phyloP scores from a whole-genome alignment of 1,140 invertebrate species.

The honey bee (Apis mellifera) region DNA sequence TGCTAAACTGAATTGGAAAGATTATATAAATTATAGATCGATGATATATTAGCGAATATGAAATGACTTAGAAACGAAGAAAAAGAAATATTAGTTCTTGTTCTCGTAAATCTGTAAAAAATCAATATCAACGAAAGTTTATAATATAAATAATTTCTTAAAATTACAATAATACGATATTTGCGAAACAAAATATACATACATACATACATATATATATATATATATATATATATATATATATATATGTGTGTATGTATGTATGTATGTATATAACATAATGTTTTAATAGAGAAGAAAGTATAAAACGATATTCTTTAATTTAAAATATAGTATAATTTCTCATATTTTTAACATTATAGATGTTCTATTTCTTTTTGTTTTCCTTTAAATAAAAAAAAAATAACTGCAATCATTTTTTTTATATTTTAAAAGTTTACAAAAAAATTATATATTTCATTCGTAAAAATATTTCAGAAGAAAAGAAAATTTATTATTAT shows the following conservation, averaged over 20 bases:
- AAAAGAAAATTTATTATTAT: background rate
- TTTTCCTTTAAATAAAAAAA: too few species aligned
- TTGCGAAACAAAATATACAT: background rate
- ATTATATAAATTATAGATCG: slow-evolving; percentile 52
- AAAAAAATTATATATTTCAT: too few species aligned
- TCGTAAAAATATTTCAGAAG: background rate
- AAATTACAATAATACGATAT: background rate
- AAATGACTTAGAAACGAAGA: slow-evolving; percentile 31
- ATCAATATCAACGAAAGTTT: background rate
- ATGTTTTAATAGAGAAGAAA: background rate
- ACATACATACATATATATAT: too few species aligned
- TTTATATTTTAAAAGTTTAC: background rate
- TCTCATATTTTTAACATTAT: background rate
- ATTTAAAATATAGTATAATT: background rate
- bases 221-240: too few species aligned
- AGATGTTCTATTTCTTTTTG: too few species aligned
- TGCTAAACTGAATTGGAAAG: slow-evolving; percentile 55
- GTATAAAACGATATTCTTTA: background rate
- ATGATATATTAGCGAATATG: slow-evolving; percentile 15
- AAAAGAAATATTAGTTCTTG: background rate
- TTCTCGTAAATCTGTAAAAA: slow-evolving; percentile 2
- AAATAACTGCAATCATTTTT: too few species aligned
- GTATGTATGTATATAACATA: too few species aligned
- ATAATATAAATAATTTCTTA: background rate
- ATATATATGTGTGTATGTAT: too few species aligned